Evolutionary conservation across 2,797 vertebrate genomes (phyloP).

Genomic region (Molothrus ater): DNA sequence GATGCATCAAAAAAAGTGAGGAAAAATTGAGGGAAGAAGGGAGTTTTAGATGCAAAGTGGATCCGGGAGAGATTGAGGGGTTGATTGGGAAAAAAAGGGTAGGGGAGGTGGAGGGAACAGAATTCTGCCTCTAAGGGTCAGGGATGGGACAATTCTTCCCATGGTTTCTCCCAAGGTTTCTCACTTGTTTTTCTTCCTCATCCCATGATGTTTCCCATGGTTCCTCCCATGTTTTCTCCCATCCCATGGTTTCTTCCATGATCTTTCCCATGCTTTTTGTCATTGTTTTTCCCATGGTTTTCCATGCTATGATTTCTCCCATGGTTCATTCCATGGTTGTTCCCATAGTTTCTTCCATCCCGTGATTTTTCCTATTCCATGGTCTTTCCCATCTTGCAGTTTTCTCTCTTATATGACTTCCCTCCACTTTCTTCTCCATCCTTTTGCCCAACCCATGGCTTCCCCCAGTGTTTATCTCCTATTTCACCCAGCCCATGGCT

Average conservation of each 20-base stretch:
- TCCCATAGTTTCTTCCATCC: not conserved
- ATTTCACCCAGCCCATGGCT: not conserved
- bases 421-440: not conserved
- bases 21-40: not conserved
- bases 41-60: rapidly evolving
- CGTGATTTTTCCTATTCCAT: not conserved
- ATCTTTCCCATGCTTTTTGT: not conserved
- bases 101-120: not conserved
- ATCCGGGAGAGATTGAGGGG: not conserved
- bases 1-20: constrained; percentile 17
- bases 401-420: not conserved
- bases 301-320: not conserved
- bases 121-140: not conserved
- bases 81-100: not conserved
- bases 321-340: not conserved
- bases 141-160: not conserved
- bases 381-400: not conserved
- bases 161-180: not conserved
- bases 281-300: not conserved
- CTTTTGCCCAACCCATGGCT: not conserved
- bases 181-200: rapidly evolving
- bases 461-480: not conserved
- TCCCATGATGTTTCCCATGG: not conserved
- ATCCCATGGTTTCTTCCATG: not conserved
- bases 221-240: not conserved